A percentile compares a stretch with the other conserved stretches of the same genome.
These are phyloP conservation scores for Henicopernis longicauda DNA, from an alignment of 2,113 vertebrate species.

Conservation along the genomic window DNA sequence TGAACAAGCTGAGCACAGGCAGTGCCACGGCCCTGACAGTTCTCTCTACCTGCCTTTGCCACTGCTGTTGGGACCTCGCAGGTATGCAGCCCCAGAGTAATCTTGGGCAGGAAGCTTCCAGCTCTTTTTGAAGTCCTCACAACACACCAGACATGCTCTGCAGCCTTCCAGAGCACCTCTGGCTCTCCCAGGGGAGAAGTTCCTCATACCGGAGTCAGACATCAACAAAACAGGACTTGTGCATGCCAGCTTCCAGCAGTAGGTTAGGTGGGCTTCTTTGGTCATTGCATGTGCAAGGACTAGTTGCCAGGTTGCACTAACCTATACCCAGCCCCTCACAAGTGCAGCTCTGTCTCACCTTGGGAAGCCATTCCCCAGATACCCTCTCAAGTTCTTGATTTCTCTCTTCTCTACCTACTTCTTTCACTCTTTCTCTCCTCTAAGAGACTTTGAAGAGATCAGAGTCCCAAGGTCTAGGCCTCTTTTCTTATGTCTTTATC, in stretches of 20 bases:
- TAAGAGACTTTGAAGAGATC: not conserved
- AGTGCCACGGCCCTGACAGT: not conserved
- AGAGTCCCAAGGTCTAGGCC: not conserved
- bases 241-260: not conserved
- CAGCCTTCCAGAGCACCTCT: not conserved
- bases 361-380: not conserved
- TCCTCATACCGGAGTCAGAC: not conserved
- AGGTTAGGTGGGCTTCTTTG: not conserved
- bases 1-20: not conserved
- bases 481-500: not conserved
- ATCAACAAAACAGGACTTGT: not conserved
- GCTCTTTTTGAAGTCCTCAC: not conserved
- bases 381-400: not conserved
- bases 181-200: not conserved
- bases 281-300: not conserved
- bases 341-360: not conserved
- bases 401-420: not conserved
- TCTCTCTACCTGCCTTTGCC: not conserved
- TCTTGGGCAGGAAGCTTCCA: not conserved
- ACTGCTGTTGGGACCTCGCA: fast-evolving
- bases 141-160: not conserved
- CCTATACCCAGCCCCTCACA: not conserved
- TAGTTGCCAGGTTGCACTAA: not conserved
- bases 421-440: not conserved
- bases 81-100: fast-evolving